phyloP scores from a whole-genome alignment of 2,797 vertebrate species.

The Onychomys torridus region DNA sequence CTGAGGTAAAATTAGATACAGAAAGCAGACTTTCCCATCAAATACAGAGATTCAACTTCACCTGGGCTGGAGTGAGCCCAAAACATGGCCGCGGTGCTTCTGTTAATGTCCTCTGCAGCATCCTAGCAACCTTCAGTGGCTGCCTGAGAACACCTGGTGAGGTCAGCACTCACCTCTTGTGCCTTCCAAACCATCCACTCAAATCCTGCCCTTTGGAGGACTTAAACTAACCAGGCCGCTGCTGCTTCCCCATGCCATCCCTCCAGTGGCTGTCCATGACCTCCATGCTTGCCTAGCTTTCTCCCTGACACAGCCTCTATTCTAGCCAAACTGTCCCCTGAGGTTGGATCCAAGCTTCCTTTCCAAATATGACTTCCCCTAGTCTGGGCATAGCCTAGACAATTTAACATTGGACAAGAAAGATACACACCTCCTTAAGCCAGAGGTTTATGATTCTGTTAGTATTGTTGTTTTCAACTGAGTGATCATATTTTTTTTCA shows the following conservation, averaged over 20 bases:
- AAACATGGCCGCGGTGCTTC: background rate
- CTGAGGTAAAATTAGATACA: constrained; percentile 4
- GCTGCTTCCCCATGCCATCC: background rate
- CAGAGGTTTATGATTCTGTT: background rate
- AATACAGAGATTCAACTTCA: background rate
- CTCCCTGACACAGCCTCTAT: background rate
- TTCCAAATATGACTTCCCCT: background rate
- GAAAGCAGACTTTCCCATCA: background rate
- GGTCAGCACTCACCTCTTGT: background rate
- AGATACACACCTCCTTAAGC: background rate
- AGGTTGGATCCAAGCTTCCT: background rate
- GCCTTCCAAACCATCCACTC: background rate
- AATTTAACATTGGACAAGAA: background rate
- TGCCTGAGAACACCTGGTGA: background rate
- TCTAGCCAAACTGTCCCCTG: background rate
- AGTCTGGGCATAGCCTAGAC: background rate
- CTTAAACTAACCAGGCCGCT: background rate
- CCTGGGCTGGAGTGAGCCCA: background rate
- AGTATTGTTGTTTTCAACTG: background rate
- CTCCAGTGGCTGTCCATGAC: too few species aligned
- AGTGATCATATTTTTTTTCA: background rate
- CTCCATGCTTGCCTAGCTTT: background rate
- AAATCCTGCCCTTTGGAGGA: background rate
- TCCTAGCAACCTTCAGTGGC: background rate
- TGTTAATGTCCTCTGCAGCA: background rate